Percentiles rank a stretch among this genome's conserved stretches.
Evolutionary conservation across 2,113 vertebrate species (phyloP).

Genomic region (Girardinichthys multiradiatus): DNA sequence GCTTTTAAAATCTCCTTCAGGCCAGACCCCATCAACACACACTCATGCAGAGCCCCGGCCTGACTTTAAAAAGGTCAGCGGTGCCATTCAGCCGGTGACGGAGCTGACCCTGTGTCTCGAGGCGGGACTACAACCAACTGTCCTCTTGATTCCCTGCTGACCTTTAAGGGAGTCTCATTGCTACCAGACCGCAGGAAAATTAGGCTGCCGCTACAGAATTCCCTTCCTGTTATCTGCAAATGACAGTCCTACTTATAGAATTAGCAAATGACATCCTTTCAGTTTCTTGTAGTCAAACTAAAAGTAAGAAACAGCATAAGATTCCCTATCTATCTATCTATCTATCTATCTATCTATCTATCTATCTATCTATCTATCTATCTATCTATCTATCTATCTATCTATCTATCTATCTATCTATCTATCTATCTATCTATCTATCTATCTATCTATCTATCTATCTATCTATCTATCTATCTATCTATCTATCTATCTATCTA

Average conservation of each 20-base stretch:
- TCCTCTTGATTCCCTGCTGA: slow-evolving; percentile 38
- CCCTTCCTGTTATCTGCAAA: not conserved
- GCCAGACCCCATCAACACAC: slow-evolving; percentile 40
- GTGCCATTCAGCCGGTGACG: slow-evolving; percentile 40
- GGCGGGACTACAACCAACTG: slow-evolving; percentile 45
- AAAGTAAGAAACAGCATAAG: not conserved
- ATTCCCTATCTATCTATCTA: too few species aligned
- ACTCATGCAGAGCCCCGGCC: slow-evolving; percentile 27
- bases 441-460: too few species aligned
- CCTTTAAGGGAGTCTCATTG: slow-evolving; percentile 58
- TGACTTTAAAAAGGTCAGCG: slow-evolving; percentile 70
- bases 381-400: too few species aligned
- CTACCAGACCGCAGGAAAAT: slow-evolving; percentile 54
- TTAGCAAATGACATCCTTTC: not conserved
- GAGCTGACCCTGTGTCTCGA: slow-evolving; percentile 61
- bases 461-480: too few species aligned
- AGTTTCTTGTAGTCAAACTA: not conserved
- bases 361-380: too few species aligned
- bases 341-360: too few species aligned
- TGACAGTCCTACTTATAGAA: not conserved
- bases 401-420: too few species aligned
- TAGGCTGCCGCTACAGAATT: not conserved
- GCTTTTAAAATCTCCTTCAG: slow-evolving; percentile 53
- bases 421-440: too few species aligned
- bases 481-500: too few species aligned